Evolutionary conservation across 2,113 vertebrate genomes (phyloP), one percentile per base, ranked within the genome.

Genomic region (Chauna torquata): DNA sequence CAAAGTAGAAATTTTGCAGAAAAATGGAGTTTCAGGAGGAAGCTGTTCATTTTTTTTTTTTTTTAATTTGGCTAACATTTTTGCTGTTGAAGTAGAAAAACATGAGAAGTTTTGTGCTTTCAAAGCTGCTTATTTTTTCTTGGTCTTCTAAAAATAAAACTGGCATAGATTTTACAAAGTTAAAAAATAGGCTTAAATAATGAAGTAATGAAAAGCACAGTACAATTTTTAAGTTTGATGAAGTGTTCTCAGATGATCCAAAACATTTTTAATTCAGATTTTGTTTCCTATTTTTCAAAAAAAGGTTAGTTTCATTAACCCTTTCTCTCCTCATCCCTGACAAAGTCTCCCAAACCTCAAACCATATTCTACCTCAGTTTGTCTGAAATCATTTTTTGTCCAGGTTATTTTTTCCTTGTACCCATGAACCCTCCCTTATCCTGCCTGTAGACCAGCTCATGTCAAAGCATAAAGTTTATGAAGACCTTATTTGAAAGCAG

Each of bases 121-220:
- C 1, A 24, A 52, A 62, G 79, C 47, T 15, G 6, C 5, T 22
- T 38, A 1, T 80, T 90, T 92, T 92, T 57, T 68, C n/a, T 88
- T 44, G 12, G 44, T 52, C 27, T 86, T 55, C 68, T 86, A 80
- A 94, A 95, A 95, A 94, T 90, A 92, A 88, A 80, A 61, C 62
- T 70, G 66, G 82, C 62, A 54, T 12, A 80, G 44, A 57, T 66
- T 86, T 80, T 47, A 55, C 8, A 3, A 59, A 36, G 27, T 72
- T 80, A 42, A 28, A 44, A 93, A 95, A 68, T n/a, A 47, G 18
- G 19, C 44, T 80, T 52, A 47, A 82, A 44, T 82, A 93, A 66
- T 6, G 23, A 76, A 87, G 70, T 42, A 52, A 52, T 49, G 24
- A 40, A 64, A 83, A 77, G 17, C 23, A 45, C 5, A 17, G 7